phyloP scores from a whole-genome alignment of 2,113 vertebrate genomes.

The Picathartes gymnocephalus region DNA sequence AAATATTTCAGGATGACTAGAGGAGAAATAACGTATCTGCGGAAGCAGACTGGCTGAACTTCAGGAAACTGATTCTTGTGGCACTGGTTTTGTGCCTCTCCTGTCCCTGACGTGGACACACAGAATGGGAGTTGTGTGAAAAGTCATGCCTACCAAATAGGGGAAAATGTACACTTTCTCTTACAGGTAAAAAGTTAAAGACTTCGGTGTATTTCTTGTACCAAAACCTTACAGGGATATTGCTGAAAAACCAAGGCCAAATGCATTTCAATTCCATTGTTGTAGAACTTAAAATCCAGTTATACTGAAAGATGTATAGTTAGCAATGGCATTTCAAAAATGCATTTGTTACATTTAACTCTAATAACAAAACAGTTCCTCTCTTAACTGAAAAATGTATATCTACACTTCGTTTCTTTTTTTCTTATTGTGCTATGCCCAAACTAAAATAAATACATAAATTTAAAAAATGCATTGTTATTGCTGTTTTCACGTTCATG shows the following conservation, averaged over 20 bases:
- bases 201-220: background rate
- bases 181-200: background rate
- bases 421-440: background rate
- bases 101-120: background rate
- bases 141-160: background rate
- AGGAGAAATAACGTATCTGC: background rate
- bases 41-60: background rate
- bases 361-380: background rate
- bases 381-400: background rate
- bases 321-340: background rate
- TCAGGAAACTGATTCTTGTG: background rate
- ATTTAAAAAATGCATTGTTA: background rate
- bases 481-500: background rate
- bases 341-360: background rate
- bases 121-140: background rate
- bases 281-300: background rate
- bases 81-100: background rate
- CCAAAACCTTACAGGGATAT: background rate
- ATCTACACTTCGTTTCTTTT: background rate
- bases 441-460: background rate
- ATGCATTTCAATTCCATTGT: background rate
- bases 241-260: background rate
- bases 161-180: background rate
- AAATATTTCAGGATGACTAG: background rate
- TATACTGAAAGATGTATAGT: background rate